Evolutionary conservation across 1,140 invertebrate species (phyloP), one percentile per base, ranked within the genome.

Genomic region (Eriosoma lanigerum): DNA sequence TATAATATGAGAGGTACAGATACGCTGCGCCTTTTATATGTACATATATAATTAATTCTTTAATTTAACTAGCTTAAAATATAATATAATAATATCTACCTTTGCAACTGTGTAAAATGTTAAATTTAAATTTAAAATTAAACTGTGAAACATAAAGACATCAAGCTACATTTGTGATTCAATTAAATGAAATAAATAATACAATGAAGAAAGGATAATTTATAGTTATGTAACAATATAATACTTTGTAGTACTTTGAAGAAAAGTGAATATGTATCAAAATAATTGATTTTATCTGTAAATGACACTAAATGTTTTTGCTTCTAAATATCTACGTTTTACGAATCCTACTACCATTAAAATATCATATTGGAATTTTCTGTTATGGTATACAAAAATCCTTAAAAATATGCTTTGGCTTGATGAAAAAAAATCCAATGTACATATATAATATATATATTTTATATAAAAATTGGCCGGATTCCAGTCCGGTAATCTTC

Each of bases 391-490:
- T 19, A 48, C 21, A 48, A 48, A 68, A 68, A 48, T 48, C 66
- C 44, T 68, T 48, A 68, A 68, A 68, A 68, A 68, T 68, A 68
- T 68, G 44, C 66, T 21, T 13, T 15, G 13, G 66, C n/a, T 38
- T 68, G 66, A 68, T 68, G 66, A 68, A 66, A 68, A 68, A 58
- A 73, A 73, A 26, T n/a, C 17, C 70, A 52, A 73, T n/a, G 29
- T 32, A 73, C 50, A 21, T 78, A 78, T 78, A 78, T n/a, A n/a
- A n/a, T n/a, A n/a, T n/a, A n/a, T n/a, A n/a, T n/a, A n/a, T n/a
- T n/a, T n/a, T n/a, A n/a, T 62, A 78, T 62, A 78, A 78, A 58
- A 78, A 78, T 60, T 78, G 75, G 75, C 54, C 9, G 10, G 56
- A 44, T 26, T 60, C 75, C 75, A 78, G 38, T 60, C 75, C 75